A percentile compares a stretch with the other conserved stretches of the same genome.
Evolutionary conservation across 2,113 vertebrate species (phyloP).

Genomic region (Neodontobutis hainanensis): DNA sequence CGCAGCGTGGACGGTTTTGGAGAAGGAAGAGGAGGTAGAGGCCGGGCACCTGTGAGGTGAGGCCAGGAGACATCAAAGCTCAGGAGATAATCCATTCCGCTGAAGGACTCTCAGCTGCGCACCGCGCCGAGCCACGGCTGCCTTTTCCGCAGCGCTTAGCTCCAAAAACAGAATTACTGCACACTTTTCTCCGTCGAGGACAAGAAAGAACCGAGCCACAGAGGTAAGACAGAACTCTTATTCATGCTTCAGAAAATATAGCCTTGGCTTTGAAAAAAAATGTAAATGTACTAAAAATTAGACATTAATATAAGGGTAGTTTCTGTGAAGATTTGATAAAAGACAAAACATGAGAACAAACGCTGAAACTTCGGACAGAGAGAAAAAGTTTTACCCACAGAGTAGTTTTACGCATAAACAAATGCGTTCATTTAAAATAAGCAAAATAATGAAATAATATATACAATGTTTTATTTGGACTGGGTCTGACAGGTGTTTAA

Average conservation of each 20-base stretch:
- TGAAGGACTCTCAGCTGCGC: constrained; percentile 58
- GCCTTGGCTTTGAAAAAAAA: no score
- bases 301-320: neutral
- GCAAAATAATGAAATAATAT: neutral
- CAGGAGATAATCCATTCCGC: constrained; percentile 66
- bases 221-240: constrained; percentile 51
- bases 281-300: no score
- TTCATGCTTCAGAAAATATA: neutral
- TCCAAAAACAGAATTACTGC: constrained; percentile 23
- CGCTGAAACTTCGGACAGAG: neutral
- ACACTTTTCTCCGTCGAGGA: constrained; percentile 6
- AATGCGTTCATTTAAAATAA: neutral
- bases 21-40: constrained; percentile 33
- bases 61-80: constrained; percentile 73
- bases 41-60: constrained; percentile 76
- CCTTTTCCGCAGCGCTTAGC: constrained; percentile 44
- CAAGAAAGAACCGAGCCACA: constrained; percentile 2
- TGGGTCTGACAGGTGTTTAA: constrained; percentile 3
- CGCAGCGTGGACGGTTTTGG: constrained; percentile 37
- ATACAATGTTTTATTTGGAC: neutral
- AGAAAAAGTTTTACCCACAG: neutral
- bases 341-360: neutral
- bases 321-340: neutral
- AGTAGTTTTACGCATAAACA: constrained; percentile 17
- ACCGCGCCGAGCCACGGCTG: constrained; percentile 33